Conservation (phyloP, 1,140 invertebrate genomes). For the Laupala kohalensis region DNA sequence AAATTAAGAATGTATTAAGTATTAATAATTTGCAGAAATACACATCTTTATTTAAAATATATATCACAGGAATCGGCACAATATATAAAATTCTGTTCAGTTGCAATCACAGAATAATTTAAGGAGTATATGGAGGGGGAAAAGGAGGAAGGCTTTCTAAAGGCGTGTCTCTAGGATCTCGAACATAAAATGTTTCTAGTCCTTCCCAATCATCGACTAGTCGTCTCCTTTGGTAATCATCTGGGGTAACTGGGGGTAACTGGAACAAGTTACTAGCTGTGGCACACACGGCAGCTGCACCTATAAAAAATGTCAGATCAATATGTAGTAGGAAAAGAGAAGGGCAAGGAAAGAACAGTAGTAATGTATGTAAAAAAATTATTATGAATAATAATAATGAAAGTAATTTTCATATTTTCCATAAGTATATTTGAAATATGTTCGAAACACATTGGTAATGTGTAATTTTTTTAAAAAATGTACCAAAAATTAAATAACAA, state of each 20-base stretch:
- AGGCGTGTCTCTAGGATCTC: slow-evolving; percentile 8
- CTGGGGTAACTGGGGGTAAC: slow-evolving; percentile 10
- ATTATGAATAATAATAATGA: too few relatives aligned
- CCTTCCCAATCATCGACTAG: slow-evolving; percentile 24
- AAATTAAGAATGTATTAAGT: too few relatives aligned
- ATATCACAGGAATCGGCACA: neutral
- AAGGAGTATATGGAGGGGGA: slow-evolving; percentile 28
- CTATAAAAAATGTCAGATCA: too few relatives aligned
- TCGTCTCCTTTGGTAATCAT: slow-evolving; percentile 13
- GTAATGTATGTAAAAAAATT: too few relatives aligned
- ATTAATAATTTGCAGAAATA: neutral
- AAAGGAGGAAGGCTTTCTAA: slow-evolving; percentile 19
- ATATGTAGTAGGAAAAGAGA: too few relatives aligned
- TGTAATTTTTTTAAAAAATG: too few relatives aligned
- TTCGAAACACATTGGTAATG: too few relatives aligned
- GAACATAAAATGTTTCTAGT: slow-evolving; percentile 21
- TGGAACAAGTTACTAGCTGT: slow-evolving; percentile 24
- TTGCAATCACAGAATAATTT: neutral
- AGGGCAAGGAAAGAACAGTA: too few relatives aligned
- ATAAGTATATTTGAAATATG: too few relatives aligned
- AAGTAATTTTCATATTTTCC: too few relatives aligned
- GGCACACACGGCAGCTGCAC: slow-evolving; percentile 22
- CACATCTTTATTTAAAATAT: neutral
- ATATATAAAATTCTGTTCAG: neutral
- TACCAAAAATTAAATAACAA: too few relatives aligned